Evolutionary conservation across 1,140 invertebrate species (phyloP), one percentile per base, ranked within the genome.

Genomic region (Drosophila novamexicana): DNA sequence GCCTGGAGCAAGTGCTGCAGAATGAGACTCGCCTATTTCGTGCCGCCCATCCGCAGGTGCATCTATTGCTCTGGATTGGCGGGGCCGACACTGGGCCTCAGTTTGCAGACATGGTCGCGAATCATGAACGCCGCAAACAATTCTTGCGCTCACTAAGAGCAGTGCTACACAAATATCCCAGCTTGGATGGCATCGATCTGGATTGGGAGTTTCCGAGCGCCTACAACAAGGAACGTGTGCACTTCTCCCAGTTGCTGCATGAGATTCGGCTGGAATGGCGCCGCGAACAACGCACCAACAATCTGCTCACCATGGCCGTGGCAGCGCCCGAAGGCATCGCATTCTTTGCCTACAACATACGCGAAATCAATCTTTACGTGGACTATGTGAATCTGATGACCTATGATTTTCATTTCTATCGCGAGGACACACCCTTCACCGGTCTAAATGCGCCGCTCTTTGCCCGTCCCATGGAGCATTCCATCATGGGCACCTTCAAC

Each of bases 311-410:
- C 9, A 94, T 96, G 8, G 97, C 97, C 2, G 96, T 96, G 8
- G 96, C 95, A 2, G 96, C 97, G 29, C 95, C 95, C 0, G 93
- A 95, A 82, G 93, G 94, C 6, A 96, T 97, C 49, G 94, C 97
- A 5, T 94, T 96, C 85, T 93, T 94, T 58, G 95, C 95, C 9
- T 98, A 98, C 91, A 94, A 97, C 85, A 94, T 98, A 37, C 93
- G 94, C 18, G 94, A 95, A 91, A 94, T 98, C 62, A 96, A 96
- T 69, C 93, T 95, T 93, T 97, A 96, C 91, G 94, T 96, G 2
- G 97, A 98, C 92, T 97, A 95, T 93, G 94, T 97, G 0, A 97
- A 97, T 92, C 80, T 98, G 5, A 98, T 98, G 97, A 94, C 96
- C 0, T 98, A 98, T 88, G 97, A 98, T 91, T 98, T 95, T 81